phyloP scores from a whole-genome alignment of 2,797 vertebrate species.

The Cuculus canorus region DNA sequence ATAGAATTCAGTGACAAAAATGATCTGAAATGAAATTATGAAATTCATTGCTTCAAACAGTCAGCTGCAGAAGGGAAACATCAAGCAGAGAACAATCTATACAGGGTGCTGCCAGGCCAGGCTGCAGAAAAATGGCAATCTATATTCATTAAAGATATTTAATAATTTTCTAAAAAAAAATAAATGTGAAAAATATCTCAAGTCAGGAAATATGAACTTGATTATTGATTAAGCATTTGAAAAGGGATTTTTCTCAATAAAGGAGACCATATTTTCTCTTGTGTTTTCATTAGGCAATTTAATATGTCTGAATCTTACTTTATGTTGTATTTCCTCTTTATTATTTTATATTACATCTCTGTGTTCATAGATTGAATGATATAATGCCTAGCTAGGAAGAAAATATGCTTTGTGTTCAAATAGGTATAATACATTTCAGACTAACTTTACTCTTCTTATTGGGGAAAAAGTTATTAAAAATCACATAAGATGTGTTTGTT shows the following conservation, averaged over 20 bases:
- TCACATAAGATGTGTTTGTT: background rate
- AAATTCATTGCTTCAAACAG: background rate
- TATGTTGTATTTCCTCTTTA: slow-evolving; percentile 72
- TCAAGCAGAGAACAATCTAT: background rate
- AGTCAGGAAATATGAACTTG: slow-evolving; percentile 45
- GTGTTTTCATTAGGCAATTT: slow-evolving; percentile 73
- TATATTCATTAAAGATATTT: slow-evolving; percentile 39
- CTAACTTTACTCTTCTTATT: slow-evolving; percentile 58
- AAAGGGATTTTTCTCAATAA: slow-evolving; percentile 67
- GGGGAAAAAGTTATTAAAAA: slow-evolving; percentile 51
- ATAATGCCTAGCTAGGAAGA: slow-evolving; percentile 64
- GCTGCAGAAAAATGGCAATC: background rate
- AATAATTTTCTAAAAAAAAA: slow-evolving; percentile 17
- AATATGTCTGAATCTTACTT: slow-evolving; percentile 69
- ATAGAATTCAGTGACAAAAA: slow-evolving; percentile 22
- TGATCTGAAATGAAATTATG: slow-evolving; percentile 33
- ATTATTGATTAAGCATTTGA: slow-evolving; percentile 66
- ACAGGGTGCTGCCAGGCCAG: background rate
- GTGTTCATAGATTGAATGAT: slow-evolving; percentile 61
- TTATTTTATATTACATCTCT: slow-evolving; percentile 73
- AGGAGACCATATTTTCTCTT: slow-evolving; percentile 47
- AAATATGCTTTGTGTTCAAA: slow-evolving; percentile 65
- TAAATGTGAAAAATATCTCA: background rate
- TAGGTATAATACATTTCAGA: slow-evolving; percentile 63
- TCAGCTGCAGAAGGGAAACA: background rate